Evolutionary conservation across 2,888 invertebrate species (phyloP), one percentile per base, ranked within the genome.

Genomic region (Autographa pulchrina): DNA sequence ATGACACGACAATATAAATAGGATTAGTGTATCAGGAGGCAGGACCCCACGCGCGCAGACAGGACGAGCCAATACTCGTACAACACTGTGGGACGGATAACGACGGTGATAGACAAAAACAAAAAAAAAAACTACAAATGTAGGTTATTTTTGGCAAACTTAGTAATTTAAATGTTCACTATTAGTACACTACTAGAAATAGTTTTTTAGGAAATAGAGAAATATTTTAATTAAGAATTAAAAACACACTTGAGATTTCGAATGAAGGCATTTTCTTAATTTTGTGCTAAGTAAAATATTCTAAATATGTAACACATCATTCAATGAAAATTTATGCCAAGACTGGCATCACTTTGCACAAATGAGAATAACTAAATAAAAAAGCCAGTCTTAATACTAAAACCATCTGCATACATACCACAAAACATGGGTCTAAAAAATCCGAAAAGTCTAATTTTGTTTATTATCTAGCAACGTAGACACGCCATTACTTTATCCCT

Each of bases 1-100:
- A 92, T 92, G 90, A 85, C 90, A 86, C 91, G 89, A 91, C 92
- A 92, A 91, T 91, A 92, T 91, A 92, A 95, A 95, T 93, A 92
- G 92, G 92, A 95, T 95, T 94, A 95, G 89, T 72, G 89, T 87
- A 89, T 88, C 88, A 48, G 48, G 48, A 48, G 48, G 48, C 48
- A 89, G 91, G 92, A 88, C 95, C 95, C 95, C 95, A 94, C 95
- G 95, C 94, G 92, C 90, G 90, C 85, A 92, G 93, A 93, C 94
- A 94, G 95, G 95, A 95, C 92, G 94, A 84, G 86, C 91, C 91
- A 93, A 92, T 93, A 92, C 92, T 87, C 85, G 81, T 67, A 76
- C 69, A 38, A 58, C 83, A 77, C 77, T 56, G 71, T 74, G 77
- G 13, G 20, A 18, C 56, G 16, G 9, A 61, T 7, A 1, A n/a